phyloP scores from a whole-genome alignment of 2,888 invertebrate species.

The Gymnocheta viridis region DNA sequence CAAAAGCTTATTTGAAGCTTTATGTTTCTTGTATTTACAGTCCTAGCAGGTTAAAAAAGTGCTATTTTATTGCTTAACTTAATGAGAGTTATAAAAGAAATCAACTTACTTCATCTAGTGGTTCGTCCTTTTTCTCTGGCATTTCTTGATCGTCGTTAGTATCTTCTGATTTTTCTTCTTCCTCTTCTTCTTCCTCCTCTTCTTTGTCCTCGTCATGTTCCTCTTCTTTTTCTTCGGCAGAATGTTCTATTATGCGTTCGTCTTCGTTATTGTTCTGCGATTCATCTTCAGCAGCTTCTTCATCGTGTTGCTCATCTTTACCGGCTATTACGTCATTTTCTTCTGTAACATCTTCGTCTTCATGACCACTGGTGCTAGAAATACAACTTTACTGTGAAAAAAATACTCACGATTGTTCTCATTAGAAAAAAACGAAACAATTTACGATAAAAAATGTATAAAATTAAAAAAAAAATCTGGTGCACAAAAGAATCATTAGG shows the following conservation, averaged over 20 bases:
- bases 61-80: conserved; percentile 29
- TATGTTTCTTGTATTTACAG: conserved; percentile 26
- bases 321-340: neutral
- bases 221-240: neutral
- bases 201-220: conserved; percentile 48
- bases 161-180: conserved; percentile 61
- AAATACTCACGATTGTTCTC: neutral
- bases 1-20: conserved; percentile 33
- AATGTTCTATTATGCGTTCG: neutral
- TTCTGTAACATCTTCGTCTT: conserved; percentile 52
- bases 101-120: conserved; percentile 57
- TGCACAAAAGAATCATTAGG: no score
- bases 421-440: neutral
- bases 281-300: conserved; percentile 52
- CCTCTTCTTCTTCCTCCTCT: conserved; percentile 13
- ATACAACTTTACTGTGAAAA: neutral
- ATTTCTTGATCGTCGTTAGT: conserved; percentile 30
- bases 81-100: neutral
- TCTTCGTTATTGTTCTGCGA: conserved; percentile 71
- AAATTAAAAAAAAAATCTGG: neutral
- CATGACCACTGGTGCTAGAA: conserved; percentile 72
- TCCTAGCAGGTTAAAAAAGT: conserved; percentile 23
- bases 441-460: neutral
- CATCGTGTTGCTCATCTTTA: conserved; percentile 9
- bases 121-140: conserved; percentile 51